A percentile compares a stretch with the other conserved stretches of the same genome.
phyloP scores from a whole-genome alignment of 2,888 invertebrate genomes.

The Macrosoma leucophasiata region DNA sequence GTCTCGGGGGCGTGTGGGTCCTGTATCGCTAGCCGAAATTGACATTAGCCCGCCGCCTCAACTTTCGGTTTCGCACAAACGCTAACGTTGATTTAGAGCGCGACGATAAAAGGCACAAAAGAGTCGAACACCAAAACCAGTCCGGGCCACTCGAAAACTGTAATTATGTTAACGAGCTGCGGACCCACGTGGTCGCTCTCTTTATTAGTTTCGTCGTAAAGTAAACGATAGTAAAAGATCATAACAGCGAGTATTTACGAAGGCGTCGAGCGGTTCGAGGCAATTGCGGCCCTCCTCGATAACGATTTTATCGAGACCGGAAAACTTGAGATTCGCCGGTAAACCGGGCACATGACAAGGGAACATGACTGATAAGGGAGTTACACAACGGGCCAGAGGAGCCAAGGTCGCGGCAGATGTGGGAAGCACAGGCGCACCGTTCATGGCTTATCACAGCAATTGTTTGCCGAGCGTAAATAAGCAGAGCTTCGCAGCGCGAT shows the following conservation, averaged over 20 bases:
- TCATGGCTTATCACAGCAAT: slow-evolving; percentile 60
- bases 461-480: slow-evolving; percentile 67
- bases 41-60: slow-evolving; percentile 24
- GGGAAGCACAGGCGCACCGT: slow-evolving; percentile 67
- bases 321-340: slow-evolving; percentile 61
- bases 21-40: slow-evolving; percentile 32
- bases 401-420: slow-evolving; percentile 73
- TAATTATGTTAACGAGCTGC: slow-evolving; percentile 63
- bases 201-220: too few species aligned
- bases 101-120: slow-evolving; percentile 44
- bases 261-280: slow-evolving; percentile 31
- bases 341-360: slow-evolving; percentile 45
- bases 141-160: slow-evolving; percentile 49
- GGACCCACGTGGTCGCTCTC: slow-evolving; percentile 44
- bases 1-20: slow-evolving; percentile 30
- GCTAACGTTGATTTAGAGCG: slow-evolving; percentile 52
- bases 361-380: slow-evolving; percentile 67
- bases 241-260: slow-evolving; percentile 4
- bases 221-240: slow-evolving; percentile 51
- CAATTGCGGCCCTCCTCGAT: slow-evolving; percentile 46
- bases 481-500: slow-evolving; percentile 40
- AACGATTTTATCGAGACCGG: slow-evolving; percentile 59
- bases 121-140: slow-evolving; percentile 50
- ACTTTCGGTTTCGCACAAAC: slow-evolving; percentile 75
- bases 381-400: slow-evolving; percentile 61